These are phyloP conservation scores for Meiosimyza platycephala DNA, from an alignment of 2,888 invertebrate species.

Conservation along the genomic window DNA sequence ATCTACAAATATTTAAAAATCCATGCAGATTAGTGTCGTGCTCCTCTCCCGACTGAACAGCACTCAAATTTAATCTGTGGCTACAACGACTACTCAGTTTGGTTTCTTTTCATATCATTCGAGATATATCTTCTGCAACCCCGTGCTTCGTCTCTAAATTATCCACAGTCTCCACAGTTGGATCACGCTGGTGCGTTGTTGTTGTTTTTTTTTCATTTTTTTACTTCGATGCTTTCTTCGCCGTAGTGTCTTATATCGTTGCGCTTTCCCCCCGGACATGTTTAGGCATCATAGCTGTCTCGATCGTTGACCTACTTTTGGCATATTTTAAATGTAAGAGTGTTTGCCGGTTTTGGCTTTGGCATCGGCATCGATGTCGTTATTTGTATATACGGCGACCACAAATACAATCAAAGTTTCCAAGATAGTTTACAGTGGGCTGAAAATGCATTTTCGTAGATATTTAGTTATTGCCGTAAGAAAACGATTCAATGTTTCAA, in stretches of 20 bases:
- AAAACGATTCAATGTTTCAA: too few relatives aligned
- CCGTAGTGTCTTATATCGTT: background rate
- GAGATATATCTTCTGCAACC: too few relatives aligned
- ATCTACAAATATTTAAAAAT: background rate
- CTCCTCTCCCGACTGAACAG: background rate
- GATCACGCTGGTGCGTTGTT: background rate
- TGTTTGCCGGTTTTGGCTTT: slow-evolving; percentile 34
- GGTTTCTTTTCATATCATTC: too few relatives aligned
- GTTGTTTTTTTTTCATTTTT: slow-evolving; percentile 12
- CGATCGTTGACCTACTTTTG: slow-evolving; percentile 42
- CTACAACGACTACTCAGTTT: background rate
- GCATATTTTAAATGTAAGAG: slow-evolving; percentile 26
- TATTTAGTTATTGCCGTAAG: background rate
- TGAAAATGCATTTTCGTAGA: background rate
- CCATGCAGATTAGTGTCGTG: too few relatives aligned
- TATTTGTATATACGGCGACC: background rate
- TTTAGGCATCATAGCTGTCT: slow-evolving; percentile 24
- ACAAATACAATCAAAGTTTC: slow-evolving; percentile 6
- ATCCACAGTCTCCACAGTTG: background rate
- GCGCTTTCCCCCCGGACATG: slow-evolving; percentile 3
- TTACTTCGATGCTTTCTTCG: slow-evolving; percentile 16
- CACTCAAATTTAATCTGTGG: background rate
- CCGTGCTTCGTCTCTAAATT: too few relatives aligned
- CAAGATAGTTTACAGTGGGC: slow-evolving; percentile 2
- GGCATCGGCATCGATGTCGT: background rate